Base-by-base conservation (phyloP, 2,113 vertebrate genomes). In the Calidris pygmaea region DNA sequence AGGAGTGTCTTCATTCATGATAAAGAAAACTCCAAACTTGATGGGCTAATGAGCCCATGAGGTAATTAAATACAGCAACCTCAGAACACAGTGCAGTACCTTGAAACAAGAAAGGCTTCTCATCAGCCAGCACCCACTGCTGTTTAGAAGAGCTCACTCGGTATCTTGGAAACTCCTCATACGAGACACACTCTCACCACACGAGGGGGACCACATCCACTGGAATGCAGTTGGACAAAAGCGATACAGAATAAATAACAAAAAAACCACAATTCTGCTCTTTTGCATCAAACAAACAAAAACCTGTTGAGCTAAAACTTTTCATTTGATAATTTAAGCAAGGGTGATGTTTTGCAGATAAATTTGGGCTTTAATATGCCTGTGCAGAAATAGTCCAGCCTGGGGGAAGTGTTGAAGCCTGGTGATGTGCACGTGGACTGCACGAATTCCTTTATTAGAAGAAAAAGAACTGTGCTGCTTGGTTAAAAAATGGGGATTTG, bases 391-490 rank as follows among this genome's bases (percentile, higher is more conserved):
- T 8, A 71, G 39, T 29, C 29, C 22, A 34, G 53, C 15, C 26
- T 13, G 11, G 3, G 56, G 41, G 19, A 67, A 19, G 39, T 37
- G 22, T 50, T 60, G 37, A 79, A 90, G 10, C 62, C 58, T 60
- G 21, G 30, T 20, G 56, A 63, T 9, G 7, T 3, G 0, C 0
- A 1, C 24, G 23, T 32, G 32, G 70, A 15, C 68, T 14, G 41
- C 24, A 15, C 7, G 26, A 3, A 4, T 27, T 41, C 21, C 27
- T 66, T 20, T 59, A 29, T 43, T 32, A 20, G 39, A 78, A 63
- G 8, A 41, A 73, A 30, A 62, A 66, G 7, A 85, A 41, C 22
- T 2, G 0, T 29, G 14, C 27, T 66, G 15, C 35, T 89, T 1
- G 1, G 41, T 35, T 66, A 32, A 81, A 90, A 81, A 60, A 58